These are phyloP conservation scores for Drosophila insularis DNA, from an alignment of 1,140 invertebrate species.

Conservation along the genomic window DNA sequence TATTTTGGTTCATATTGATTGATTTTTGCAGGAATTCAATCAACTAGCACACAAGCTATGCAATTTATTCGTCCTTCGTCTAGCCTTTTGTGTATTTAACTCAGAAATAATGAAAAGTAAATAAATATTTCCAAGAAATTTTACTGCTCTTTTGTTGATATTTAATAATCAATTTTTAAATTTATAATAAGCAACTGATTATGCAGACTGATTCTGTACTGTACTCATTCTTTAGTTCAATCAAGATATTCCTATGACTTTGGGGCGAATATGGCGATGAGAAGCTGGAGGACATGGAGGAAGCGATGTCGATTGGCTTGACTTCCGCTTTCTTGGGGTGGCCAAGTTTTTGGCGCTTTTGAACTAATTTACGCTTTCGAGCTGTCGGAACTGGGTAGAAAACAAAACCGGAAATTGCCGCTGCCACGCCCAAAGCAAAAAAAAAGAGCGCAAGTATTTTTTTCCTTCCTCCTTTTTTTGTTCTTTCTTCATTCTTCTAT, in stretches of 20 bases:
- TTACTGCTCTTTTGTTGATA: background rate
- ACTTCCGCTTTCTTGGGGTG: slow-evolving; percentile 15
- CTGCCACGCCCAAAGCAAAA: slow-evolving; percentile 6
- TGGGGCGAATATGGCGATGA: background rate
- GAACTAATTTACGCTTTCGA: slow-evolving; percentile 21
- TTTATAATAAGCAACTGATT: slow-evolving; percentile 20
- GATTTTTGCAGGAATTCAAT: slow-evolving; percentile 8
- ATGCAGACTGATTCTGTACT: background rate
- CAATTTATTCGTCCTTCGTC: background rate
- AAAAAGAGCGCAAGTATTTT: background rate
- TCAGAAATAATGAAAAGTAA: background rate
- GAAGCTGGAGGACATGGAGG: background rate
- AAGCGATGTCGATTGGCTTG: slow-evolving; percentile 16
- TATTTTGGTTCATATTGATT: background rate
- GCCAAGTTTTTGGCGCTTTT: slow-evolving; percentile 18
- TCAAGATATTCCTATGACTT: slow-evolving; percentile 7
- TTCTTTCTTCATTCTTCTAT: background rate
- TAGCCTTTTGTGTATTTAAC: background rate
- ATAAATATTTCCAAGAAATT: slow-evolving; percentile 5
- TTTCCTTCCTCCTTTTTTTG: background rate
- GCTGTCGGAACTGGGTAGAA: slow-evolving; percentile 19
- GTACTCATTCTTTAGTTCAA: background rate
- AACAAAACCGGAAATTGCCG: slow-evolving; percentile 21
- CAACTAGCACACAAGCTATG: background rate
- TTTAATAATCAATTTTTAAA: slow-evolving; percentile 12